Percentiles rank a stretch among this genome's conserved stretches.
Evolutionary conservation across 1,140 invertebrate species (phyloP).

Genomic region (Dreissena polymorpha): DNA sequence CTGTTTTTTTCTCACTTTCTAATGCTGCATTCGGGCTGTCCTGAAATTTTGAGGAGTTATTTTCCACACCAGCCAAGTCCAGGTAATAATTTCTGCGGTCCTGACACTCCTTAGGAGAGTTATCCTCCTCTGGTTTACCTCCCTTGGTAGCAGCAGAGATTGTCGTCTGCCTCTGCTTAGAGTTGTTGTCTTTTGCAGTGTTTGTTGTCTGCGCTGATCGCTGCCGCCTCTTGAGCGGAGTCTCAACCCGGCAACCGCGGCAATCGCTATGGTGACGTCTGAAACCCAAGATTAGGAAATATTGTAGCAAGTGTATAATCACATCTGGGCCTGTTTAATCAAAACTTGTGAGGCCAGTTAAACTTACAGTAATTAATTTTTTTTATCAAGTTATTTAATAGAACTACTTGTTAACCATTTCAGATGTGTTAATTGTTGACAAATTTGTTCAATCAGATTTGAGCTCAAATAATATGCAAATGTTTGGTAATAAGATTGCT

Average conservation of each 20-base stretch:
- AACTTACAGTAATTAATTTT: no score
- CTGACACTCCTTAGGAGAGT: conserved; percentile 72
- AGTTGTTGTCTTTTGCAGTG: conserved; percentile 50
- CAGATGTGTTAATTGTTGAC: no score
- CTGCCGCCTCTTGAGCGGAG: conserved; percentile 69
- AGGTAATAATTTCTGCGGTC: conserved; percentile 80
- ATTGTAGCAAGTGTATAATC: neutral
- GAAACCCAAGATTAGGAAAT: conserved; percentile 48
- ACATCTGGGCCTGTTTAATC: no score
- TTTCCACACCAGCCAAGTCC: conserved; percentile 80
- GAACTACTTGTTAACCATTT: no score
- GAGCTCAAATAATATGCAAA: no score
- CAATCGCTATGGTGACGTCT: conserved; percentile 76
- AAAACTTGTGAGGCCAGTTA: no score
- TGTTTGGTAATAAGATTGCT: no score
- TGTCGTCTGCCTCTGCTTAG: conserved; percentile 21
- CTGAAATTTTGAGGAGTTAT: conserved; percentile 72
- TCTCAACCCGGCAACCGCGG: conserved; percentile 58
- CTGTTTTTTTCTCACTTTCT: conserved; percentile 46
- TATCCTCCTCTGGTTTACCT: conserved; percentile 47
- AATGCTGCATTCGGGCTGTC: conserved; percentile 58
- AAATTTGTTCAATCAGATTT: no score
- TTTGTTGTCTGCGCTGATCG: conserved; percentile 46
- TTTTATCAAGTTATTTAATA: no score
- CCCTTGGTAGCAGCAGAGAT: conserved; percentile 37